Evolutionary conservation across 2,888 invertebrate species (phyloP).

Genomic region (Agrochola lychnidis): DNA sequence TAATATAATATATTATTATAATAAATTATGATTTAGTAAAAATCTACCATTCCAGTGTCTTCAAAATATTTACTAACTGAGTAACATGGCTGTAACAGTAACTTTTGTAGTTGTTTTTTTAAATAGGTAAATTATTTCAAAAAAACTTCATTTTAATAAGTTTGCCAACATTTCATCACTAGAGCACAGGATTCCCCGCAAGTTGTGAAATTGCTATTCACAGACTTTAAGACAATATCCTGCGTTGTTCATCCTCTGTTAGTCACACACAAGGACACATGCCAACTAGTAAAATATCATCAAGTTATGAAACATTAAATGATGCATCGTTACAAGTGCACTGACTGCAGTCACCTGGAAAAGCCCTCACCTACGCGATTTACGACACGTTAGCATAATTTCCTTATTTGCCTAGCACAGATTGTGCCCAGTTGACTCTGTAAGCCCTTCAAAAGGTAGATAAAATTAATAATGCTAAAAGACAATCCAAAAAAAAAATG

Average conservation of each 20-base stretch:
- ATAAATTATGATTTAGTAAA: neutral
- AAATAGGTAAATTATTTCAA: neutral
- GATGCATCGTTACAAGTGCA: conserved; percentile 17
- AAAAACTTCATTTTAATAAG: neutral
- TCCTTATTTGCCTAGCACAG: neutral
- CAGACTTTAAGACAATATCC: neutral
- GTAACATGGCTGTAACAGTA: neutral
- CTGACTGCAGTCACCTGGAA: conserved; percentile 6
- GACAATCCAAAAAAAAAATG: neutral
- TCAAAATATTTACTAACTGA: neutral
- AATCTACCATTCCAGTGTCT: neutral
- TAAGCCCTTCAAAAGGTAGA: neutral
- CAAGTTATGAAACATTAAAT: conserved; percentile 25
- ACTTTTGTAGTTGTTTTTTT: neutral
- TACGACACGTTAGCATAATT: neutral
- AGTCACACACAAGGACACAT: neutral
- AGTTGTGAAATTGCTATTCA: conserved; percentile 7
- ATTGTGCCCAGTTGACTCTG: neutral
- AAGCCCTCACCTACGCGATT: conserved; percentile 18
- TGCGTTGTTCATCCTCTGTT: neutral
- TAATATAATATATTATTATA: too few relatives aligned
- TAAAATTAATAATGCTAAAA: neutral
- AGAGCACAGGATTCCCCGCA: neutral
- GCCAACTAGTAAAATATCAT: neutral
- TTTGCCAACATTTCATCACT: neutral